Conservation (phyloP, 1,140 invertebrate species). For the Camponotus pennsylvanicus region DNA sequence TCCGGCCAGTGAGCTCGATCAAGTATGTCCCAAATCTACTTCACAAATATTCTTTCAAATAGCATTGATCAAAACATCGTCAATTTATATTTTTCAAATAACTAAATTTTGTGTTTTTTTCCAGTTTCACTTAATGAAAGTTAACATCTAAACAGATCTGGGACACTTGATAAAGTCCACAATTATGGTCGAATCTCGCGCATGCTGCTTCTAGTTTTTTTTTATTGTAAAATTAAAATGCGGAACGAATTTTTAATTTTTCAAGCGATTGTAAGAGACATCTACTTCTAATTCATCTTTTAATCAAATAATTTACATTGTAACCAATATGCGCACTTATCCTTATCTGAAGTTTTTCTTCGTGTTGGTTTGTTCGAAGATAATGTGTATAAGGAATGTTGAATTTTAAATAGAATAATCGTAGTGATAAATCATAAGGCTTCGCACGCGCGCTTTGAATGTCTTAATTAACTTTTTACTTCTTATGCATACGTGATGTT, state of each 20-base stretch:
- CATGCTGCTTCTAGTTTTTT: conserved; percentile 43
- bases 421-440: conserved; percentile 56
- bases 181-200: conserved; percentile 3
- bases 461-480: conserved; percentile 43
- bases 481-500: conserved; percentile 32
- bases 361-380: conserved; percentile 1
- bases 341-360: conserved; percentile 75
- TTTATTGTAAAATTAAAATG: conserved; percentile 18
- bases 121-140: neutral
- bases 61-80: neutral
- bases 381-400: conserved; percentile 28
- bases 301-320: conserved; percentile 18
- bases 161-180: conserved; percentile 1
- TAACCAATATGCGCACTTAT: conserved; percentile 67
- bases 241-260: conserved; percentile 8
- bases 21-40: conserved; percentile 16
- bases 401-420: conserved; percentile 29
- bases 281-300: conserved; percentile 12
- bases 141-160: conserved; percentile 20
- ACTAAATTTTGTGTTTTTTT: neutral
- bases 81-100: neutral
- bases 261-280: conserved; percentile 14
- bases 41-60: neutral
- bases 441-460: conserved; percentile 69
- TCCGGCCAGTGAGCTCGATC: neutral